Evolutionary conservation across 2,888 invertebrate species (phyloP).

Genomic region (Tuberolachnus salignus): DNA sequence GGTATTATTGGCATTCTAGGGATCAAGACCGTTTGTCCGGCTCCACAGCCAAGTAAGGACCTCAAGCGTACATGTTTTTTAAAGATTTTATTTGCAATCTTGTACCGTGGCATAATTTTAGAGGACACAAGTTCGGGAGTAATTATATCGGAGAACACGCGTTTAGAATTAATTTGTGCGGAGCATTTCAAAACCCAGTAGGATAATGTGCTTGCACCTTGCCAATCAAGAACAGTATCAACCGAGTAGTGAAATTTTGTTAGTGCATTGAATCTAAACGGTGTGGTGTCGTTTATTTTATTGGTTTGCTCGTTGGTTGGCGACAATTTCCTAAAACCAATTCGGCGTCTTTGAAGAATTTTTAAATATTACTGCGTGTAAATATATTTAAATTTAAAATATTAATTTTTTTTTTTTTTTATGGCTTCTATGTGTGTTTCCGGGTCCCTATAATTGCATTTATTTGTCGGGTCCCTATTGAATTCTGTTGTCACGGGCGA

Average conservation of each 20-base stretch:
- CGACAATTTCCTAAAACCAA: slow-evolving; percentile 3
- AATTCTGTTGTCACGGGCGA: background rate
- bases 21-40: no score
- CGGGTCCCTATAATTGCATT: no score
- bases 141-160: slow-evolving; percentile 18
- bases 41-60: slow-evolving; percentile 58
- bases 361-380: no score
- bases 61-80: background rate
- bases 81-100: slow-evolving; percentile 26
- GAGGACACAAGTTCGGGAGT: slow-evolving; percentile 21
- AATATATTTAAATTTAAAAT: no score
- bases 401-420: no score
- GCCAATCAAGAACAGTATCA: background rate
- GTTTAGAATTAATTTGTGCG: slow-evolving; percentile 17
- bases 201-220: background rate
- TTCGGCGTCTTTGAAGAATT: background rate
- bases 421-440: no score
- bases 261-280: background rate
- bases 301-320: background rate
- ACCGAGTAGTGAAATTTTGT: background rate
- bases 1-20: no score
- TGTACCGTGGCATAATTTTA: slow-evolving; percentile 41
- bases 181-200: background rate
- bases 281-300: background rate
- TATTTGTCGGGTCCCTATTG: no score